Conservation (phyloP, 2,113 vertebrate species). For the Falco punctatus region DNA sequence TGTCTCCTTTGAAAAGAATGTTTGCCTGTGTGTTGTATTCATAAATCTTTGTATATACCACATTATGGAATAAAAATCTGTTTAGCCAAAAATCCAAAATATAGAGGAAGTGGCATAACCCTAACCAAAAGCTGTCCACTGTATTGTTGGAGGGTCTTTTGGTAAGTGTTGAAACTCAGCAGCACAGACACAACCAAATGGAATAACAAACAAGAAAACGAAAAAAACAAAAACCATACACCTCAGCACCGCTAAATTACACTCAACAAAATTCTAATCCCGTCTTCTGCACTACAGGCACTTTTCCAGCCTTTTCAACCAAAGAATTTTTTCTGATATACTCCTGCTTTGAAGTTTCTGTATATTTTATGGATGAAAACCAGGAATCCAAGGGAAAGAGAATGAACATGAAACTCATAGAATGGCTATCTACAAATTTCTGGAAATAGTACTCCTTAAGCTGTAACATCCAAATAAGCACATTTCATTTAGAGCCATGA, state of each 20-base stretch:
- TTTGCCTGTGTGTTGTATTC: neutral
- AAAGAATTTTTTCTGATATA: neutral
- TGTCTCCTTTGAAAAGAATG: neutral
- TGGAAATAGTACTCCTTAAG: neutral
- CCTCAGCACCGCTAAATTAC: neutral
- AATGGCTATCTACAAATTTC: neutral
- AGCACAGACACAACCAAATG: accelerated
- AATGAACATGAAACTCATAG: neutral
- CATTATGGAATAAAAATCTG: neutral
- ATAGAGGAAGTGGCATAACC: neutral
- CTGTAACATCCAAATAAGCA: neutral
- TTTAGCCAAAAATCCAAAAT: neutral
- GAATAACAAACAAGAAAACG: neutral
- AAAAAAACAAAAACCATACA: neutral
- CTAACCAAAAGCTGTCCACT: neutral
- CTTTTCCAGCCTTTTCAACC: neutral
- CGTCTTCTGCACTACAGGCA: neutral
- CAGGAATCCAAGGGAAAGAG: neutral
- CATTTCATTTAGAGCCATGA: neutral
- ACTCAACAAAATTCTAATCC: neutral
- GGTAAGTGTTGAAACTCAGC: neutral
- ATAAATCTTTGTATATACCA: neutral
- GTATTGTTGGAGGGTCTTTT: neutral
- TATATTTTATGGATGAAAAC: neutral
- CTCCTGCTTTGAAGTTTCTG: neutral